These are phyloP conservation scores for Trididemnum nubilum DNA, from an alignment of 23 tunicate genomes.

Conservation along the genomic window DNA sequence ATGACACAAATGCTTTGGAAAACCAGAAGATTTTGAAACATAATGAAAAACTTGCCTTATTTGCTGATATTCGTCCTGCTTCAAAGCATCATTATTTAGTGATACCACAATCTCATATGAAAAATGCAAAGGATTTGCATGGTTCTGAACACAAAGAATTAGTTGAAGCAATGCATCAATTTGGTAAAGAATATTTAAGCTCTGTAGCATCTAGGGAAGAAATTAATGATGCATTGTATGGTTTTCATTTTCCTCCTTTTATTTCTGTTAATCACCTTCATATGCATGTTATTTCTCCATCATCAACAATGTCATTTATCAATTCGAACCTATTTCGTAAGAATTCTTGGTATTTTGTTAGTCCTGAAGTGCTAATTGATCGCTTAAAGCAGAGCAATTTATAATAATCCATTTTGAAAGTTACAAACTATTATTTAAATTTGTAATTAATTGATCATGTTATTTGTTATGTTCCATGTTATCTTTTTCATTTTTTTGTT, in stretches of 20 bases:
- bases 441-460: too few species aligned
- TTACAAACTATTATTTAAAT: too few species aligned
- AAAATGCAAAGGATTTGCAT: constrained; percentile 60
- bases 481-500: background rate
- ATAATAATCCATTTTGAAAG: too few species aligned
- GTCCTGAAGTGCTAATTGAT: constrained; percentile 42
- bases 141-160: constrained; percentile 49
- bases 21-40: constrained; percentile 39
- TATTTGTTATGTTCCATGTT: background rate
- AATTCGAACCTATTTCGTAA: constrained; percentile 40
- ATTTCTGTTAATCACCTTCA: constrained; percentile 83
- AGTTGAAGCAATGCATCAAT: constrained; percentile 57
- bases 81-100: constrained; percentile 81
- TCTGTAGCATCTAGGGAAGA: constrained; percentile 23
- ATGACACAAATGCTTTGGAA: background rate
- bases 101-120: constrained; percentile 57
- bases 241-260: constrained; percentile 98
- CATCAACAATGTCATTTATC: constrained; percentile 35
- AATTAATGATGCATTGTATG: constrained; percentile 40
- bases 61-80: constrained; percentile 76
- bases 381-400: constrained; percentile 24
- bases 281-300: constrained; percentile 80
- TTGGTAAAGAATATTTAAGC: constrained; percentile 46
- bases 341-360: constrained; percentile 55
- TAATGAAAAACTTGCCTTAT: constrained; percentile 55